Evolutionary conservation across 2,113 vertebrate species (phyloP).

Genomic region (Rhodinocichla rosea): DNA sequence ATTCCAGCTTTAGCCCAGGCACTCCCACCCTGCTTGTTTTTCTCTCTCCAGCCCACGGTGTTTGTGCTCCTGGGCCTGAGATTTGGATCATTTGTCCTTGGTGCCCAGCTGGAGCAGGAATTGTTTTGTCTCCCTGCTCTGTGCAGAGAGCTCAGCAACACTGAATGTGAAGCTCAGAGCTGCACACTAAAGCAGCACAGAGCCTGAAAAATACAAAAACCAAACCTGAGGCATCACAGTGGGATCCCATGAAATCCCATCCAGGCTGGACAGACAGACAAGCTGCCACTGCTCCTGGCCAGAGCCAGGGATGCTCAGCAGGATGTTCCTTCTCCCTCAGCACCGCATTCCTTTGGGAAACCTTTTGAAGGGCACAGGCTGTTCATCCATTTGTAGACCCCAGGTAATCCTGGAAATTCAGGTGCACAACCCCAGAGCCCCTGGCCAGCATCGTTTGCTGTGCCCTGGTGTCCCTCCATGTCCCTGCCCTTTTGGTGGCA

Average conservation of each 20-base stretch:
- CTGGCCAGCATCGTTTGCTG: not conserved
- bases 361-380: rapidly evolving
- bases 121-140: too few species aligned
- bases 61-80: not conserved
- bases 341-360: rapidly evolving
- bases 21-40: not conserved
- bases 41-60: not conserved
- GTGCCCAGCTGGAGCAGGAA: not conserved
- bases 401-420: not conserved
- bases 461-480: not conserved
- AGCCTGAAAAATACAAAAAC: not conserved
- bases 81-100: not conserved
- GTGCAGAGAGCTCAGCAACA: not conserved
- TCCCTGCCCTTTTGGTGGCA: not conserved
- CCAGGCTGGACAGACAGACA: not conserved
- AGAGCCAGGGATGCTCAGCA: not conserved
- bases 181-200: not conserved
- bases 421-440: rapidly evolving
- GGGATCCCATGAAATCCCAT: not conserved
- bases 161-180: not conserved
- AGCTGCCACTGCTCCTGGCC: not conserved
- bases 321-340: rapidly evolving
- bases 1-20: not conserved
- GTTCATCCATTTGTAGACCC: not conserved
- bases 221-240: not conserved